Conservation (phyloP, 2,888 invertebrate species). For the Desoria tigrina region DNA sequence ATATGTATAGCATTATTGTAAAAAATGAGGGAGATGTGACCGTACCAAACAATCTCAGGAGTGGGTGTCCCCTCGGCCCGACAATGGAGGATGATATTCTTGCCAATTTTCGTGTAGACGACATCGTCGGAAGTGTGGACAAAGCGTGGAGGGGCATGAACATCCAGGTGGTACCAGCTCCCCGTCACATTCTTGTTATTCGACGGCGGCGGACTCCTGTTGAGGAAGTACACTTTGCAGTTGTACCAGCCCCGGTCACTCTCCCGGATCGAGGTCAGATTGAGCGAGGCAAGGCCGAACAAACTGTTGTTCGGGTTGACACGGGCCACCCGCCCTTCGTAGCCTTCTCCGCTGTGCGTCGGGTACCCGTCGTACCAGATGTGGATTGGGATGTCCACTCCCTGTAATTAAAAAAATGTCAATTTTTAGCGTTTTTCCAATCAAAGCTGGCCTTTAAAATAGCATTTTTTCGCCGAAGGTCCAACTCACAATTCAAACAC, state of each 20-base stretch:
- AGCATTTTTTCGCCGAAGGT: too few relatives aligned
- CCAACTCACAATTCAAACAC: too few relatives aligned
- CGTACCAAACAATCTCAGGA: slow-evolving; percentile 94
- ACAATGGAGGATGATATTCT: slow-evolving; percentile 93
- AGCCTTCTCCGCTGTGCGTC: slow-evolving; percentile 91
- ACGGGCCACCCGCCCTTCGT: slow-evolving; percentile 86
- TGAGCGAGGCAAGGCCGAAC: slow-evolving; percentile 83
- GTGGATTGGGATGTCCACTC: slow-evolving; percentile 94
- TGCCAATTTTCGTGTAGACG: slow-evolving; percentile 94
- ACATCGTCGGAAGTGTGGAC: slow-evolving; percentile 93
- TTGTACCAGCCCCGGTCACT: slow-evolving; percentile 97
- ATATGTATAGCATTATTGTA: not conserved
- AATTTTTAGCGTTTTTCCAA: too few relatives aligned
- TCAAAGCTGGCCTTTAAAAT: too few relatives aligned
- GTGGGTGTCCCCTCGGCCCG: slow-evolving; percentile 94
- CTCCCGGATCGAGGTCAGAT: slow-evolving; percentile 90
- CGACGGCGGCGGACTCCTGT: slow-evolving; percentile 86
- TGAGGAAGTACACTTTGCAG: slow-evolving; percentile 90
- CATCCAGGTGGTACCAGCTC: slow-evolving; percentile 97
- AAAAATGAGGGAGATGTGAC: slow-evolving; percentile 56
- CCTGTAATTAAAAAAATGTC: slow-evolving; percentile 64
- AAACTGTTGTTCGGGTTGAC: slow-evolving; percentile 75
- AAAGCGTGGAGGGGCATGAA: slow-evolving; percentile 94
- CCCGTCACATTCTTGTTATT: slow-evolving; percentile 71
- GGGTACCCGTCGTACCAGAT: slow-evolving; percentile 98